Conservation (phyloP, 1,140 invertebrate species). For the Phymastichus coffea region DNA sequence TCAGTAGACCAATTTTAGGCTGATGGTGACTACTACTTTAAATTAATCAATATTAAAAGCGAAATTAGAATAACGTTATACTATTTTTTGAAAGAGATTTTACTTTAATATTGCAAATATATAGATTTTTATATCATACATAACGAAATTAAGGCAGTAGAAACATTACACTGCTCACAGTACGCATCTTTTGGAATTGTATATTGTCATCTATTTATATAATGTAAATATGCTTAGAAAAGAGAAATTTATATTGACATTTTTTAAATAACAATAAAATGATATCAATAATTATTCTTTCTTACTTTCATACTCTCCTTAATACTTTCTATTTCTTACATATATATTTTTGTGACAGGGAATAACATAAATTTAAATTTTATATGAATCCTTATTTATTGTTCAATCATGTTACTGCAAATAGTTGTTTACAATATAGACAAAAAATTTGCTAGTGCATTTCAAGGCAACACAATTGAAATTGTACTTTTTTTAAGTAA, state of each 20-base stretch:
- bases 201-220: slow-evolving; percentile 32
- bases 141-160: slow-evolving; percentile 12
- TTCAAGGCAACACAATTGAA: background rate
- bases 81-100: slow-evolving; percentile 21
- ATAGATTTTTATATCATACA: slow-evolving; percentile 8
- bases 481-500: slow-evolving; percentile 11
- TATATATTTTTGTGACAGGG: background rate
- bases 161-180: slow-evolving; percentile 14
- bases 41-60: background rate
- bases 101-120: slow-evolving; percentile 3
- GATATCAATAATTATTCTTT: slow-evolving; percentile 14
- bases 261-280: slow-evolving; percentile 20
- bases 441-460: background rate
- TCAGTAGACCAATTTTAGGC: too few species aligned
- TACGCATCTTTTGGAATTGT: slow-evolving; percentile 27
- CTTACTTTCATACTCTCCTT: background rate
- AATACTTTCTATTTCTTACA: background rate
- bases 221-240: slow-evolving; percentile 29
- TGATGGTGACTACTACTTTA: slow-evolving; percentile 4
- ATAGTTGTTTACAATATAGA: background rate
- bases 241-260: slow-evolving; percentile 29
- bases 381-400: slow-evolving; percentile 15
- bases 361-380: slow-evolving; percentile 12
- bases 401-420: background rate
- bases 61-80: slow-evolving; percentile 5